A percentile compares a stretch with the other conserved stretches of the same genome.
Evolutionary conservation across 2,113 vertebrate genomes (phyloP).

Genomic region (Dromiciops gliroides): DNA sequence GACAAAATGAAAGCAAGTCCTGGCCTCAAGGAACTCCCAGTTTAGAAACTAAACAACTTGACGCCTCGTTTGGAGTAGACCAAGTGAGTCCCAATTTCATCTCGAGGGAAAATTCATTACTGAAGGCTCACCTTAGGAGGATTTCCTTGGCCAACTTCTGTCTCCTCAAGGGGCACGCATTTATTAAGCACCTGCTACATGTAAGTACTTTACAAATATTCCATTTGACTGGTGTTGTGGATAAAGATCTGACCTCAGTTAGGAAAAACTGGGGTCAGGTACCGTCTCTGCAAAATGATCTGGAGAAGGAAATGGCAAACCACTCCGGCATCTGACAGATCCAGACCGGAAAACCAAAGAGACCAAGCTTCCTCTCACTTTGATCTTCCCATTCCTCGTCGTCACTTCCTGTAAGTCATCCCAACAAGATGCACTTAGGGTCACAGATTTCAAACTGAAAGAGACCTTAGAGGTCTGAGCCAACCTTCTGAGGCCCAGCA

Average conservation of each 20-base stretch:
- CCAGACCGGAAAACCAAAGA: neutral
- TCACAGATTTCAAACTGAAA: neutral
- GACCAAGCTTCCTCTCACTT: neutral
- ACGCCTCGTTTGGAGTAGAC: neutral
- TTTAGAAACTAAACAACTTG: neutral
- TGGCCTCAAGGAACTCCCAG: neutral
- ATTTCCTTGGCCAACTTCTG: neutral
- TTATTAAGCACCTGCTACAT: neutral
- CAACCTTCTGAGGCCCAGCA: neutral
- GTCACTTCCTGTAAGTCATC: neutral
- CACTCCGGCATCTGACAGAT: no score
- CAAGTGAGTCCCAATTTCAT: neutral
- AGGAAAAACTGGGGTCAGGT: neutral
- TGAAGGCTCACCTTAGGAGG: neutral
- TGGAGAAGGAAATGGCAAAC: neutral
- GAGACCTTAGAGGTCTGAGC: neutral
- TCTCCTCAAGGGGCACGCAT: neutral
- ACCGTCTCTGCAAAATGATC: neutral
- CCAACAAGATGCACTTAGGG: neutral
- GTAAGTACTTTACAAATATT: neutral
- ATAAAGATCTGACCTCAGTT: neutral
- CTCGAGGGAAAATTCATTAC: neutral
- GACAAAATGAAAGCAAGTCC: neutral
- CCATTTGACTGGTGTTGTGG: neutral
- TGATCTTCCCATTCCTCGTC: neutral